Percentiles rank a stretch among this genome's conserved stretches.
Evolutionary conservation across 2,888 invertebrate genomes (phyloP).

Genomic region (Tipula helvola): DNA sequence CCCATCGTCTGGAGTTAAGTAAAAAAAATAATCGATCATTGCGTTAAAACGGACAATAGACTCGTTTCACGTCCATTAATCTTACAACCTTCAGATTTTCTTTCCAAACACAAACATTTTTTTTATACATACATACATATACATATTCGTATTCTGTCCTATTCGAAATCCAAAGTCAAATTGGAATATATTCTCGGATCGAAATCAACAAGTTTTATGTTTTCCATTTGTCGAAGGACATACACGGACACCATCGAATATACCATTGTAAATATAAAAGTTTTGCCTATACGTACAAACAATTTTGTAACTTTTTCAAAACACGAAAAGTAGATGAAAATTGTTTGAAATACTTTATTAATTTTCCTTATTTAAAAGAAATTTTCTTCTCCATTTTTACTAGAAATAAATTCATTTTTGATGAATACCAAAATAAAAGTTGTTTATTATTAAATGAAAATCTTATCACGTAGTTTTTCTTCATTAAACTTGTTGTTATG

Average conservation of each 20-base stretch:
- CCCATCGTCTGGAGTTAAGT: not conserved
- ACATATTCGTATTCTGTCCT: not conserved
- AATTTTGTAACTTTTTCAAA: not conserved
- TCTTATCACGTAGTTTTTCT: not conserved
- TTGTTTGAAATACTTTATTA: not conserved
- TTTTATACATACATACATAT: not conserved
- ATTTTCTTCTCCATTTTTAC: not conserved
- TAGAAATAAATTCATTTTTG: not conserved
- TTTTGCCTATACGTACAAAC: not conserved
- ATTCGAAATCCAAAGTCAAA: not conserved
- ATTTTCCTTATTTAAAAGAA: not conserved
- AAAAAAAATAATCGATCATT: not conserved
- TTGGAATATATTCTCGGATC: not conserved
- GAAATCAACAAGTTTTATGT: not conserved
- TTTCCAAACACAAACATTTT: not conserved
- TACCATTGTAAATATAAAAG: not conserved
- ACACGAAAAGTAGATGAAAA: not conserved
- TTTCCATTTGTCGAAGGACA: not conserved
- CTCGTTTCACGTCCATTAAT: not conserved
- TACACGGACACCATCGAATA: not conserved
- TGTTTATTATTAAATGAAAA: not conserved
- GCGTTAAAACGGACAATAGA: not conserved
- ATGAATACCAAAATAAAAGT: not conserved
- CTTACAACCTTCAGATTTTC: not conserved
- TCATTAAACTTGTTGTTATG: not conserved